Percentiles rank a stretch among this genome's conserved stretches.
Conservation (phyloP, 2,113 vertebrate species). For the Zosterops hypoxanthus region DNA sequence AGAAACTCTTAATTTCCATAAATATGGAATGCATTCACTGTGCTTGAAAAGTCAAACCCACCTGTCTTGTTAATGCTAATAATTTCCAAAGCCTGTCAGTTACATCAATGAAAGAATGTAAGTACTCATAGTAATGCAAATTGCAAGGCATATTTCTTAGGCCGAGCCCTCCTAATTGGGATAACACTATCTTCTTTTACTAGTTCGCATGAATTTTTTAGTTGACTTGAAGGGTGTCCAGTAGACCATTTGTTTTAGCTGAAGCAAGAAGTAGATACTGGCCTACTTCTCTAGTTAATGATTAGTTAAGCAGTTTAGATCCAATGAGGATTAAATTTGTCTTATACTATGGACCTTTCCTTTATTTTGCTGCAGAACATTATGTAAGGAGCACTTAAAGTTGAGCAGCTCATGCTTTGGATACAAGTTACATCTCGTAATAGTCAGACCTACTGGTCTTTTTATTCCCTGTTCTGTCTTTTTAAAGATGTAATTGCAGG, state of each 20-base stretch:
- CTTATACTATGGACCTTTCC: background rate
- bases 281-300: background rate
- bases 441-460: background rate
- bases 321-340: background rate
- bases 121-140: background rate
- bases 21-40: background rate
- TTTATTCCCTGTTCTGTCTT: background rate
- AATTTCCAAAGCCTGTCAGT: background rate
- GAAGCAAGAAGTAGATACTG: background rate
- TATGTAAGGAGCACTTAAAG: background rate
- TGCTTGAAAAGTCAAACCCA: background rate
- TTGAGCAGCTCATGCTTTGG: background rate
- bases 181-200: background rate
- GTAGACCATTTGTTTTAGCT: background rate
- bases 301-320: background rate
- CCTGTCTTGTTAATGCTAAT: background rate
- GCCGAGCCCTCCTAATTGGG: background rate
- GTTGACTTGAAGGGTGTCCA: background rate
- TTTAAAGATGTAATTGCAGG: background rate
- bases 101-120: background rate
- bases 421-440: background rate
- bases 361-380: background rate
- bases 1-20: background rate
- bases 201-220: background rate
- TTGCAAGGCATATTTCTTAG: background rate